These are phyloP conservation scores for Crax fasciolata DNA, from an alignment of 2,797 vertebrate genomes.

Conservation along the genomic window DNA sequence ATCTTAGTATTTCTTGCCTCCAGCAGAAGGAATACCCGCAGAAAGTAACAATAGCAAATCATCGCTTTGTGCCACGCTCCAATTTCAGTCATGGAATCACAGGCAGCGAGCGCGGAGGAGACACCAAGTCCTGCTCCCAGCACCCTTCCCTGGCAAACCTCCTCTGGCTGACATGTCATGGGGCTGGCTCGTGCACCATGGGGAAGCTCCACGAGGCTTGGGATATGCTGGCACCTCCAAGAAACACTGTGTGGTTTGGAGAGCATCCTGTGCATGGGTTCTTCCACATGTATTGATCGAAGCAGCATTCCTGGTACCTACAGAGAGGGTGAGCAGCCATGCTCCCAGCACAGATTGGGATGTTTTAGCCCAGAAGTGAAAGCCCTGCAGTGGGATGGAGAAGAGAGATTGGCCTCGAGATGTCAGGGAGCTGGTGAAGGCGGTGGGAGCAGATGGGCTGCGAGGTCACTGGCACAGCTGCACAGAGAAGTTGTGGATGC, in stretches of 20 bases:
- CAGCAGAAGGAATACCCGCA: neutral
- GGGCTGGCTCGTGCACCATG: neutral
- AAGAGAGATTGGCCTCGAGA: neutral
- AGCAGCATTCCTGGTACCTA: neutral
- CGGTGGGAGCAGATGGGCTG: accelerated
- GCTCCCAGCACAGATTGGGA: neutral
- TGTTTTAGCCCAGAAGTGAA: neutral
- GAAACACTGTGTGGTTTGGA: neutral
- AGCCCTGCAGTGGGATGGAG: neutral
- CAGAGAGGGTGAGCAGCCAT: neutral
- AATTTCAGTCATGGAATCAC: neutral
- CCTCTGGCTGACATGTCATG: neutral
- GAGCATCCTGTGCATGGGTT: neutral
- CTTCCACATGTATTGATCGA: neutral
- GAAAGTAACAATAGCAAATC: neutral
- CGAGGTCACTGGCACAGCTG: neutral
- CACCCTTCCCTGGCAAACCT: neutral
- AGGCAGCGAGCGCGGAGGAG: neutral
- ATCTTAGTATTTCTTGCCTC: neutral
- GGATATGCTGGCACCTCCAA: accelerated
- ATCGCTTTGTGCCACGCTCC: neutral
- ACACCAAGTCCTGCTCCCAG: accelerated
- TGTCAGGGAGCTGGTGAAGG: neutral
- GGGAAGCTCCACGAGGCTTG: neutral
- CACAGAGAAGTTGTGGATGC: too few species aligned